Percentiles rank a stretch among this genome's conserved stretches.
phyloP scores from a whole-genome alignment of 2,113 vertebrate species.

The Catharus bicknelli region DNA sequence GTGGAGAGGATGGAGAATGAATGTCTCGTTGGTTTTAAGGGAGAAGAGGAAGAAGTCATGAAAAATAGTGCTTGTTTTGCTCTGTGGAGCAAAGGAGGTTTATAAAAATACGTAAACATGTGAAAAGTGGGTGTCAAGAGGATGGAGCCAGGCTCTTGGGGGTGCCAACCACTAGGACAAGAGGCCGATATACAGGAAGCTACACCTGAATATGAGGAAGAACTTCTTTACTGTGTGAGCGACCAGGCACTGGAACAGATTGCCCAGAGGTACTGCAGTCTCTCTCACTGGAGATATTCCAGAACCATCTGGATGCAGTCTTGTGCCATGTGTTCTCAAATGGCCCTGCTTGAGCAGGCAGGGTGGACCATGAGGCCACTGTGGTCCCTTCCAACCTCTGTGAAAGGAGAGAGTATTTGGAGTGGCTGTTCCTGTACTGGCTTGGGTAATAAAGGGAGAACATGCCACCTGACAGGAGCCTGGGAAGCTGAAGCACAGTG shows the following conservation, averaged over 20 bases:
- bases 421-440: fast-evolving
- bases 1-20: background rate
- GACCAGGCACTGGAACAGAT: background rate
- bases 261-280: background rate
- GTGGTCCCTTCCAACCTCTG: background rate
- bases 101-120: background rate
- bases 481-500: fast-evolving
- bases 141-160: background rate
- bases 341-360: background rate
- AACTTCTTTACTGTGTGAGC: background rate
- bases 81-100: background rate
- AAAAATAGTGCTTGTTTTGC: fast-evolving
- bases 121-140: background rate
- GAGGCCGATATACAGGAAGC: background rate
- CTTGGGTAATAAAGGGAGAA: background rate
- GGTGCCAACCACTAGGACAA: background rate
- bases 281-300: background rate
- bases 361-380: background rate
- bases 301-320: background rate
- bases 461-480: background rate
- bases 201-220: background rate
- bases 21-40: background rate
- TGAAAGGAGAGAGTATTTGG: background rate
- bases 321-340: background rate
- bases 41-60: background rate